A percentile compares a stretch with the other conserved stretches of the same genome.
phyloP scores from a whole-genome alignment of 2,888 invertebrate genomes.

The Microdon myrmicae region DNA sequence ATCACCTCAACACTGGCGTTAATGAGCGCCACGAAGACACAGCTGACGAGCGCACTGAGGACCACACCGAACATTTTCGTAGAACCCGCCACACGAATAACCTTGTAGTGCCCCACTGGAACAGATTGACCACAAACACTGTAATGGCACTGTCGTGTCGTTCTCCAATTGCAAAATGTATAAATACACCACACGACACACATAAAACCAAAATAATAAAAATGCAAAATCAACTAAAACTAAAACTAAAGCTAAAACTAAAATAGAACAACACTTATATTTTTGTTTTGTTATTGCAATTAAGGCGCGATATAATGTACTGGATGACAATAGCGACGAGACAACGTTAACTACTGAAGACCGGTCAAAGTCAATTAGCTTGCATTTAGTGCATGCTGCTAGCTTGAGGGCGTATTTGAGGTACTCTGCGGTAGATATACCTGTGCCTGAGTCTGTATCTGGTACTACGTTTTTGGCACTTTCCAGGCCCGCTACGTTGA shows the following conservation, averaged over 20 bases:
- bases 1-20: conserved; percentile 40
- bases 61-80: conserved; percentile 31
- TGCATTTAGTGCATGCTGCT: conserved; percentile 15
- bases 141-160: conserved; percentile 27
- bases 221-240: conserved; percentile 20
- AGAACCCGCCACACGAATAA: conserved; percentile 7
- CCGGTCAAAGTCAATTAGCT: conserved; percentile 42
- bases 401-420: conserved; percentile 5
- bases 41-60: conserved; percentile 40
- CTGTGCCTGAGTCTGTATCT: conserved; percentile 13
- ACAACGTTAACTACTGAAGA: too few relatives aligned
- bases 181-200: conserved; percentile 8
- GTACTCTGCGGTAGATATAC: conserved; percentile 10
- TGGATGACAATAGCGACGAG: too few relatives aligned
- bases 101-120: neutral
- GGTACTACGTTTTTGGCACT: neutral
- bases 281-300: too few relatives aligned
- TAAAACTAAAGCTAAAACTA: too few relatives aligned
- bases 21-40: conserved; percentile 35
- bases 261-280: too few relatives aligned
- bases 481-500: neutral
- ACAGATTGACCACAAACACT: neutral
- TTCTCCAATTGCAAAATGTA: conserved; percentile 13
- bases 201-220: conserved; percentile 15
- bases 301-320: too few relatives aligned